These are phyloP conservation scores for Agrochola macilenta DNA, from an alignment of 2,888 invertebrate genomes.

Conservation along the genomic window DNA sequence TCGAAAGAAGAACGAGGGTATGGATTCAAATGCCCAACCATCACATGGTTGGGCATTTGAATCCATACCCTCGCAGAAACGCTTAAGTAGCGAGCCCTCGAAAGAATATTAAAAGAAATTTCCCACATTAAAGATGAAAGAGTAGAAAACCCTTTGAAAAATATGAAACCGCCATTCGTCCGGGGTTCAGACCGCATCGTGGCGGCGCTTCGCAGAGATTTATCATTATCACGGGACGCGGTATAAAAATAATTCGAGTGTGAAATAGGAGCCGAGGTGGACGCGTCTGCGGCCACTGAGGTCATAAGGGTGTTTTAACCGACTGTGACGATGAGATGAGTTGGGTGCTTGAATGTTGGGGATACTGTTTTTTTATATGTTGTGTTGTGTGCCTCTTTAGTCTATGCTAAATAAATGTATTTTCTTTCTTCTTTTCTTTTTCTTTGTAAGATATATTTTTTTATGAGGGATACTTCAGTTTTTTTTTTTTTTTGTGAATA, in stretches of 20 bases:
- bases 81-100: not conserved
- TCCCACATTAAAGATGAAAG: slow-evolving; percentile 41
- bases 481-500: too few species aligned
- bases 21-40: too few species aligned
- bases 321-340: slow-evolving; percentile 7
- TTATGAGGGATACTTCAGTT: not conserved
- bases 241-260: slow-evolving; percentile 72
- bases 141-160: slow-evolving; percentile 28
- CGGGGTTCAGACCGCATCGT: slow-evolving; percentile 22
- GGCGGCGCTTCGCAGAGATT: slow-evolving; percentile 60
- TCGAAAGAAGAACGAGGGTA: not conserved
- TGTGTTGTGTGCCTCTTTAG: too few species aligned
- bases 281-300: slow-evolving; percentile 48
- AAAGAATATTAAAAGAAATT: slow-evolving; percentile 42
- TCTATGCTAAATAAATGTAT: too few species aligned
- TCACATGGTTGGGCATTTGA: not conserved
- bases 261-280: slow-evolving; percentile 67
- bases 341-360: not conserved
- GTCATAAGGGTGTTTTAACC: slow-evolving; percentile 35
- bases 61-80: not conserved
- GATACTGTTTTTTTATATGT: not conserved
- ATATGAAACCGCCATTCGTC: slow-evolving; percentile 45
- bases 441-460: not conserved
- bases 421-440: too few species aligned
- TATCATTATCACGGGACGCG: slow-evolving; percentile 68